Conservation (phyloP, 2,888 invertebrate species). For the Dysmachus trigonus region DNA sequence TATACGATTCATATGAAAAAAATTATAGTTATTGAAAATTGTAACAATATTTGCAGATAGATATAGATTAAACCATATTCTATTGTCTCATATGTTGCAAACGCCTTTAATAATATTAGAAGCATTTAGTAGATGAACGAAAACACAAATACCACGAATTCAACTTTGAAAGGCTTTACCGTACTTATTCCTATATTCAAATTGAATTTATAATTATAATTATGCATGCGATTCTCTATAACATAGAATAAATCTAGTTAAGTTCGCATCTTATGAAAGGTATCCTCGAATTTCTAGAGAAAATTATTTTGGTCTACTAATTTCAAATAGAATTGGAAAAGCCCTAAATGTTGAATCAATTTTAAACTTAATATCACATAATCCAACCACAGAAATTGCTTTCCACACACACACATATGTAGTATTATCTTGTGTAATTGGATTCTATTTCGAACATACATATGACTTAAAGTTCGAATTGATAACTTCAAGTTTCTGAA, state of each 20-base stretch:
- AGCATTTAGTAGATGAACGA: too few species aligned
- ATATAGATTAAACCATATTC: too few species aligned
- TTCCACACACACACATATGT: too few species aligned
- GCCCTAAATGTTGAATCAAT: conserved; percentile 15
- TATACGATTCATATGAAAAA: too few species aligned
- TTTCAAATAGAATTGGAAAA: not conserved
- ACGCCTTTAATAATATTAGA: too few species aligned
- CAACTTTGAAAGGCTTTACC: too few species aligned
- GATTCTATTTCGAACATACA: conserved; percentile 3
- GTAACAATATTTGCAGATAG: too few species aligned
- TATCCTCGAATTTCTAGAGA: not conserved
- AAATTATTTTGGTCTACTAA: not conserved
- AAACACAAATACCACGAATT: too few species aligned
- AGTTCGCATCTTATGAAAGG: not conserved
- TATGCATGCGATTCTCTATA: not conserved
- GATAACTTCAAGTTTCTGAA: not conserved
- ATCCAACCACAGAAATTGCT: conserved; percentile 7
- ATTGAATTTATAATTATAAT: not conserved
- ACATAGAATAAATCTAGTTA: not conserved
- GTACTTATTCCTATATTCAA: not conserved
- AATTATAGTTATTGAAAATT: too few species aligned
- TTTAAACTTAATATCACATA: not conserved
- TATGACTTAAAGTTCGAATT: conserved; percentile 1
- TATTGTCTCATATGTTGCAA: too few species aligned
- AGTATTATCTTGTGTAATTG: conserved; percentile 11